Percentiles rank a stretch among this genome's conserved stretches.
Evolutionary conservation across 2,888 invertebrate genomes (phyloP).

Genomic region (Malthinus flaveolus): DNA sequence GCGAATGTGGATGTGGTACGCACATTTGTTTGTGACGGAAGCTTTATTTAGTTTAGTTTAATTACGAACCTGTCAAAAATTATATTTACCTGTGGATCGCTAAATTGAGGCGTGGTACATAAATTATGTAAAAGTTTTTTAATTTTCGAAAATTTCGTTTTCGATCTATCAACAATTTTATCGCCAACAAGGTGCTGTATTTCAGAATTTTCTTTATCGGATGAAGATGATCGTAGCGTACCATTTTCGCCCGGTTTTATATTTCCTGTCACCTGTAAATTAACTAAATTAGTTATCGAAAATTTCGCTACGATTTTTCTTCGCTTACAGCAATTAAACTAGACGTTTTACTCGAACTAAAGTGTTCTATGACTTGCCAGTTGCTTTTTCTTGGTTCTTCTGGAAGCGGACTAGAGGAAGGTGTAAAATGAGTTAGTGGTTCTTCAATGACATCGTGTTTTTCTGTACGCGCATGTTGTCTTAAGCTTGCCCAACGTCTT

Average conservation of each 20-base stretch:
- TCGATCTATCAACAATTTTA: constrained; percentile 36
- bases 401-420: constrained; percentile 58
- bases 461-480: constrained; percentile 55
- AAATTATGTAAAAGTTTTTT: constrained; percentile 49
- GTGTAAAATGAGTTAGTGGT: constrained; percentile 54
- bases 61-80: not conserved
- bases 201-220: constrained; percentile 49
- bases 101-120: constrained; percentile 77
- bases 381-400: constrained; percentile 78
- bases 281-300: not conserved
- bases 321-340: constrained; percentile 65
- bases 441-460: constrained; percentile 35
- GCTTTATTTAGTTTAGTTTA: no score
- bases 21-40: no score
- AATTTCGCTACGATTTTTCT: not conserved
- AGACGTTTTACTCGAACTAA: constrained; percentile 64
- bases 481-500: constrained; percentile 59
- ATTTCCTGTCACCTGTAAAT: constrained; percentile 44
- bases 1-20: no score
- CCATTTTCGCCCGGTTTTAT: constrained; percentile 48
- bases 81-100: constrained; percentile 72
- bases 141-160: constrained; percentile 22
- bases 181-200: constrained; percentile 46
- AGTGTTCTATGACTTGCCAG: constrained; percentile 91
- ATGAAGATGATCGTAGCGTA: constrained; percentile 47